Evolutionary conservation across 2,797 vertebrate genomes (phyloP), one percentile per base, ranked within the genome.

Genomic region (Loriculus beryllinus): DNA sequence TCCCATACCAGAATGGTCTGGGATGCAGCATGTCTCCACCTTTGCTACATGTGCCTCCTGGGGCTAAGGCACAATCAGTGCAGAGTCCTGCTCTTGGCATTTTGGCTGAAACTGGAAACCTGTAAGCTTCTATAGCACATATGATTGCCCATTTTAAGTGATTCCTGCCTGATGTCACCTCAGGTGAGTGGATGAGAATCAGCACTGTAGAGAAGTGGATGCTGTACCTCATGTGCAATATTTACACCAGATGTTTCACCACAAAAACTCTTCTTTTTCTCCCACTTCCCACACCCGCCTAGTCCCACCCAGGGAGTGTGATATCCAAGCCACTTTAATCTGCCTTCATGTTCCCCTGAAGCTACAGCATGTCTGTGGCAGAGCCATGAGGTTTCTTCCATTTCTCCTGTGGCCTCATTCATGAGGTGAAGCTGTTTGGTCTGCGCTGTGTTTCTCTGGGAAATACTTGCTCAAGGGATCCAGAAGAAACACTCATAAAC

Each of bases 21-120:
- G 31, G 15, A 5, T 49, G 35, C 57, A 56, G 25, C 5, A 0
- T 3, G 3, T n/a, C 39, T 57, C 21, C 45, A 23, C 29, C 1
- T 1, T 23, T 39, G 25, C 37, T 48, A 21, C 40, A 2, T 5
- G 7, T 14, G 12, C 1, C 14, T 69, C 14, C 52, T 60, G 48
- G 16, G 42, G 8, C 65, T 40, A 6, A 25, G 42, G 28, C 39
- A 59, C 17, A 33, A 68, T 42, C 56, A 19, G 10, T 35, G 40
- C 60, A 14, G 29, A 33, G 63, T 70, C n/a, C 37, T 59, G 23
- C 51, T 43, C 47, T 57, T 56, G 67, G 12, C 12, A 12, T 74
- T 51, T 72, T 39, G 43, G 18, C 43, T 63, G 47, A 81, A 79
- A n/a, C 43, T 75, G 57, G 62, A 72, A 75, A 42, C 16, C 10